Evolutionary conservation across 2,113 vertebrate species (phyloP).

Genomic region (Catharus bicknelli): DNA sequence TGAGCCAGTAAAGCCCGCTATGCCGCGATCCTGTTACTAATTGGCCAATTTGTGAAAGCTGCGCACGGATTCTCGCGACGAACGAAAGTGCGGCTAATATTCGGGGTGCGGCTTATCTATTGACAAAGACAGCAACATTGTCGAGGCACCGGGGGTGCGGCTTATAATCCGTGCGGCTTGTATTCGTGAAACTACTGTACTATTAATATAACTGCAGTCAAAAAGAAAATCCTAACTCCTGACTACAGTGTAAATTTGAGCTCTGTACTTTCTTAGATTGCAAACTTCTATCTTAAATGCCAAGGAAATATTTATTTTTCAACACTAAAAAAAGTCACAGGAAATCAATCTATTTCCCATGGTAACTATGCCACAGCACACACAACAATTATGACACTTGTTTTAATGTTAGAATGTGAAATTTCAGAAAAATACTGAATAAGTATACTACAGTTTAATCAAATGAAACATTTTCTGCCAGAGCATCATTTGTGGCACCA

Average conservation of each 20-base stretch:
- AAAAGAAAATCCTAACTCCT: background rate
- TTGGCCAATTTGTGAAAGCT: too few relatives aligned
- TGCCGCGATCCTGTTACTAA: too few relatives aligned
- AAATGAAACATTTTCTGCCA: background rate
- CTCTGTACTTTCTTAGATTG: background rate
- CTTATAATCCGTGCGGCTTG: too few relatives aligned
- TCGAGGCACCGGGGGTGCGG: too few relatives aligned
- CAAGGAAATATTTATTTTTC: background rate
- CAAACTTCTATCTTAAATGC: background rate
- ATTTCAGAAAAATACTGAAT: slow-evolving; percentile 6
- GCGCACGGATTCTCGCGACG: too few relatives aligned
- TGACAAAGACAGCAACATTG: too few relatives aligned
- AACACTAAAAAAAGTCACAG: background rate
- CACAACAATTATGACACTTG: background rate
- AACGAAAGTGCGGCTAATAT: too few relatives aligned
- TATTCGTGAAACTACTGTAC: too few relatives aligned
- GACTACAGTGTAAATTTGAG: background rate
- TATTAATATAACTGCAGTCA: background rate
- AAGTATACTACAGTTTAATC: background rate
- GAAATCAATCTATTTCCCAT: background rate
- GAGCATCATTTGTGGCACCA: background rate
- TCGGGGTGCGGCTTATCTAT: too few relatives aligned
- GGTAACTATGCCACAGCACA: background rate
- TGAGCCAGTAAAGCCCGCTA: too few relatives aligned
- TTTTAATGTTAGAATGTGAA: slow-evolving; percentile 31